Percentiles rank a stretch among this genome's conserved stretches.
Conservation (phyloP, 1,140 invertebrate species). For the Drosophila pectinifera region DNA sequence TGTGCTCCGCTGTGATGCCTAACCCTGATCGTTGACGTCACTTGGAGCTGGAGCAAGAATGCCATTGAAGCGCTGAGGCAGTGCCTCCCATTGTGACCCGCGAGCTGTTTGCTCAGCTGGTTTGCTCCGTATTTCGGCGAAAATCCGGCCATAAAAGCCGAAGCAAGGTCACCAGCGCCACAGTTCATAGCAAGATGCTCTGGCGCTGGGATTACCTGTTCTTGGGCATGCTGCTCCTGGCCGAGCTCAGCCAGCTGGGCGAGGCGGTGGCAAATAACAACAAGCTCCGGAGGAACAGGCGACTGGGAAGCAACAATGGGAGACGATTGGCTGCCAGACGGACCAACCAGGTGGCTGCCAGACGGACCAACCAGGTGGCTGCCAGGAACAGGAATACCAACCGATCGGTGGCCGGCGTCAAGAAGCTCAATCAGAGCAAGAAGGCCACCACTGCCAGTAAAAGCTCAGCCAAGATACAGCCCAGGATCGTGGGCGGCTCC, state of each 20-base stretch:
- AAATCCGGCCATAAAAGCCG: slow-evolving; percentile 60
- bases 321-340: not conserved
- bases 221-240: slow-evolving; percentile 40
- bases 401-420: not conserved
- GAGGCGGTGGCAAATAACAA: not conserved
- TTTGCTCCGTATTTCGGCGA: slow-evolving; percentile 38
- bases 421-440: slow-evolving; percentile 1
- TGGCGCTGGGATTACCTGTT: slow-evolving; percentile 55
- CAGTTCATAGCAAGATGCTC: slow-evolving; percentile 55
- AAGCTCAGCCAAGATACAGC: slow-evolving; percentile 22
- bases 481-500: slow-evolving; percentile 50
- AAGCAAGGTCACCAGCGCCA: slow-evolving; percentile 43
- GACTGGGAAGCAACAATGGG: not conserved
- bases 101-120: slow-evolving; percentile 62
- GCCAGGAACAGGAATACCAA: slow-evolving; percentile 16
- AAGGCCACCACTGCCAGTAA: not conserved
- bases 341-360: not conserved
- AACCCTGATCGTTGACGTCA: slow-evolving; percentile 47
- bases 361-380: slow-evolving; percentile 1
- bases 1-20: not conserved
- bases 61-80: slow-evolving; percentile 24
- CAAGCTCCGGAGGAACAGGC: slow-evolving; percentile 5
- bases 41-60: slow-evolving; percentile 3
- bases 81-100: slow-evolving; percentile 32
- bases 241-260: slow-evolving; percentile 16